These are phyloP conservation scores for Trissolcus basalis DNA, from an alignment of 1,140 invertebrate genomes.

Conservation along the genomic window DNA sequence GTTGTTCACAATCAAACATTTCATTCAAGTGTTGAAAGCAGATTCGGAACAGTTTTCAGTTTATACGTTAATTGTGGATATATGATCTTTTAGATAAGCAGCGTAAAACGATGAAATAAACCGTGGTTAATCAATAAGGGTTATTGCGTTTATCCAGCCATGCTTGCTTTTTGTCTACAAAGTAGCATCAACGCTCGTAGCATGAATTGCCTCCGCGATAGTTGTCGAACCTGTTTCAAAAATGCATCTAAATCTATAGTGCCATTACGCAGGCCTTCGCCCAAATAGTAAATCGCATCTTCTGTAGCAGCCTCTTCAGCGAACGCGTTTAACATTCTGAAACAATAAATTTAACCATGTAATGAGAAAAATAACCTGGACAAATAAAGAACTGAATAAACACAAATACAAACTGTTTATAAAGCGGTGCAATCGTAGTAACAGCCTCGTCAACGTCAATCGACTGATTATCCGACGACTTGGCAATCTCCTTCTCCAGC, in stretches of 20 bases:
- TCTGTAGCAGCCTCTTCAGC: conserved; percentile 98
- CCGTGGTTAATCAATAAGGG: no score
- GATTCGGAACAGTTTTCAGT: no score
- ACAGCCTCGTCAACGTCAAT: conserved; percentile 98
- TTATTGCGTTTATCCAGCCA: conserved; percentile 78
- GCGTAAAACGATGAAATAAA: no score
- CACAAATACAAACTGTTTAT: conserved; percentile 91
- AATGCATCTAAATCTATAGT: conserved; percentile 97
- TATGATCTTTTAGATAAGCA: no score
- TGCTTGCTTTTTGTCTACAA: conserved; percentile 95
- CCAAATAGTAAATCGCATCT: conserved; percentile 98
- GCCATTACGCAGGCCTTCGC: conserved; percentile 94
- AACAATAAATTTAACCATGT: conserved; percentile 22
- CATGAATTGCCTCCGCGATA: conserved; percentile 97
- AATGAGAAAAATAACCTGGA: no score
- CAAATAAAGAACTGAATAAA: no score
- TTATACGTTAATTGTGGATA: no score
- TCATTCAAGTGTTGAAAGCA: no score
- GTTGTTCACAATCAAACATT: no score
- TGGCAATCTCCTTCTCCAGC: conserved; percentile 87
- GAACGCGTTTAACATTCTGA: conserved; percentile 93
- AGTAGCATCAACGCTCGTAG: conserved; percentile 96
- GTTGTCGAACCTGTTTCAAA: conserved; percentile 95
- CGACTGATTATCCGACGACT: conserved; percentile 85
- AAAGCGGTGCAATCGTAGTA: conserved; percentile 95